Evolutionary conservation across 2,113 vertebrate genomes (phyloP).

Genomic region (Eclectus roratus): DNA sequence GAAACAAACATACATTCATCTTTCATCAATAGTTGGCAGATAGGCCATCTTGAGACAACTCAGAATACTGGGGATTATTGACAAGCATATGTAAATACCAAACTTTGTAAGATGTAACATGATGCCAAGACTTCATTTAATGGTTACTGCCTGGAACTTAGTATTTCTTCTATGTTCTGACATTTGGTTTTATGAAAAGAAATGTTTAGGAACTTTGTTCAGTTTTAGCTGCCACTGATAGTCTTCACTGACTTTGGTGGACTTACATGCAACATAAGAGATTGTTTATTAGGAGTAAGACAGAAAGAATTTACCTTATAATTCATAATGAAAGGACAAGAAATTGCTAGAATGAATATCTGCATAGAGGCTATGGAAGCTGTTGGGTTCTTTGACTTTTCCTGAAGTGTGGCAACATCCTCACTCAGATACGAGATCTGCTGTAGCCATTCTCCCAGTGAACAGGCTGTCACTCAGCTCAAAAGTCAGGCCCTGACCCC

Average conservation of each 20-base stretch:
- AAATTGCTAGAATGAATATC: neutral
- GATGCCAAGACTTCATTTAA: neutral
- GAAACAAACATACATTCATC: neutral
- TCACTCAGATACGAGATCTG: neutral
- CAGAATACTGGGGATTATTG: neutral
- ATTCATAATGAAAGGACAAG: neutral
- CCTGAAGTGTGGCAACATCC: neutral
- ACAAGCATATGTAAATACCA: neutral
- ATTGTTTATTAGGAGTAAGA: neutral
- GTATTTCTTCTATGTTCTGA: neutral
- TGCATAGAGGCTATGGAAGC: neutral
- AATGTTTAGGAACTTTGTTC: neutral
- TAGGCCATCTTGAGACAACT: neutral
- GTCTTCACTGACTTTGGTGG: neutral
- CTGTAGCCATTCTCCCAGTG: neutral
- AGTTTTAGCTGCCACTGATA: neutral
- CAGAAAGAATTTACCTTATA: neutral
- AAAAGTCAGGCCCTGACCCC: neutral
- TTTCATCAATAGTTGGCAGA: neutral
- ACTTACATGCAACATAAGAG: neutral
- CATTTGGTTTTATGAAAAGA: neutral
- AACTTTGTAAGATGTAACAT: neutral
- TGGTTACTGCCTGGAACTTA: neutral
- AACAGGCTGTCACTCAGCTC: neutral
- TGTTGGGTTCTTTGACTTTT: neutral